phyloP scores from a whole-genome alignment of 2,888 invertebrate genomes.

The Scaptomyza flava region DNA sequence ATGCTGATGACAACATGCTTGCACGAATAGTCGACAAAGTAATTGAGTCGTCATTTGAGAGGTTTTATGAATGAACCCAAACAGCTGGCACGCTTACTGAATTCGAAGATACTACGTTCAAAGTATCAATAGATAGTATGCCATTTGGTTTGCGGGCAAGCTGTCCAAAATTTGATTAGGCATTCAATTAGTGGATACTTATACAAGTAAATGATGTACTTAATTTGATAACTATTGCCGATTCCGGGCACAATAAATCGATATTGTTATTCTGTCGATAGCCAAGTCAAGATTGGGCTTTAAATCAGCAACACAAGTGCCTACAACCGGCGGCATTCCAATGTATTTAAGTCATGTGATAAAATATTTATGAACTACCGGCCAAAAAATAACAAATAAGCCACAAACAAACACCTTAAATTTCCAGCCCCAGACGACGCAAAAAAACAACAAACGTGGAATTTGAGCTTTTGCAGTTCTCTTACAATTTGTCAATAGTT shows the following conservation, averaged over 20 bases:
- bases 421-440: not conserved
- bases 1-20: conserved; percentile 46
- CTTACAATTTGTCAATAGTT: not conserved
- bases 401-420: not conserved
- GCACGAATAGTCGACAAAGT: not conserved
- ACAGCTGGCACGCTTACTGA: conserved; percentile 43
- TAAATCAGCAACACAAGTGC: conserved; percentile 7
- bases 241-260: conserved; percentile 45
- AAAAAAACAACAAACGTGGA: conserved; percentile 11
- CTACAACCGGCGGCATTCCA: conserved; percentile 63
- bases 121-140: conserved; percentile 3
- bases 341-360: conserved; percentile 73
- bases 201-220: conserved; percentile 50
- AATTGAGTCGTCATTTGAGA: conserved; percentile 35
- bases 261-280: conserved; percentile 60
- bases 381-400: conserved; percentile 12
- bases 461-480: conserved; percentile 12
- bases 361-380: conserved; percentile 55
- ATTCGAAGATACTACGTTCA: conserved; percentile 6
- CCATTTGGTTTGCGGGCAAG: conserved; percentile 18
- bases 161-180: conserved; percentile 32
- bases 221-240: conserved; percentile 55
- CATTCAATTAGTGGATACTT: conserved; percentile 66
- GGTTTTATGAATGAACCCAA: conserved; percentile 40
- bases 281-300: conserved; percentile 22